Evolutionary conservation across 2,113 vertebrate genomes (phyloP).

Genomic region (Scomber japonicus): DNA sequence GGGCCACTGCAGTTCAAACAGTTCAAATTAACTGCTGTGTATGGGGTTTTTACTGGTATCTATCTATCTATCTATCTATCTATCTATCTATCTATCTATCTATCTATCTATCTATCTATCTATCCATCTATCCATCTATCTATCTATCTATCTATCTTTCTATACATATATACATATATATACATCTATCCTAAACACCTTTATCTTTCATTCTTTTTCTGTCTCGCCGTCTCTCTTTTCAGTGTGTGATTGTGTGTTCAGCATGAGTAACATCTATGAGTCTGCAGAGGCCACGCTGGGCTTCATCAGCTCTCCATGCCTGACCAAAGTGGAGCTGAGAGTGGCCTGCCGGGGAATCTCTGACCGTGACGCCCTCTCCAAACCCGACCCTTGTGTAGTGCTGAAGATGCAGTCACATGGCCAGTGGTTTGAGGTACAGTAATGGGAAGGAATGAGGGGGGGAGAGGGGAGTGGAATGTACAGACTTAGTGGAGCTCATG

Average conservation of each 20-base stretch:
- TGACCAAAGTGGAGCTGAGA: slow-evolving; percentile 90
- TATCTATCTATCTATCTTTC: slow-evolving; percentile 26
- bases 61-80: slow-evolving; percentile 28
- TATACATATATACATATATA: slow-evolving; percentile 25
- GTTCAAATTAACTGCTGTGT: slow-evolving; percentile 43
- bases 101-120: slow-evolving; percentile 39
- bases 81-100: slow-evolving; percentile 37
- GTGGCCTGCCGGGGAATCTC: slow-evolving; percentile 89
- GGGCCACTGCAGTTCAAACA: slow-evolving; percentile 62
- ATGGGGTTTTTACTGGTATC: neutral
- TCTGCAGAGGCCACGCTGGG: slow-evolving; percentile 87
- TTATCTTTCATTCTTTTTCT: slow-evolving; percentile 20
- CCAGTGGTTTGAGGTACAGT: slow-evolving; percentile 90
- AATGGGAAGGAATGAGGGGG: neutral
- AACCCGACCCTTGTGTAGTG: slow-evolving; percentile 90
- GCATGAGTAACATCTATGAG: slow-evolving; percentile 87
- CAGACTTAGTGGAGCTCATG: neutral
- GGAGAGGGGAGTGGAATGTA: too few species aligned
- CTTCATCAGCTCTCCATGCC: slow-evolving; percentile 89
- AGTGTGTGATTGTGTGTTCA: slow-evolving; percentile 69
- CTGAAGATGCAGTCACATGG: slow-evolving; percentile 90
- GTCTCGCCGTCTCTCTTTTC: slow-evolving; percentile 19
- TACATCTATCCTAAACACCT: too few species aligned
- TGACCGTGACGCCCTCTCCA: slow-evolving; percentile 88
- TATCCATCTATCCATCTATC: slow-evolving; percentile 40